phyloP scores from a whole-genome alignment of 2,888 invertebrate species.

The Ophion obscuratus region DNA sequence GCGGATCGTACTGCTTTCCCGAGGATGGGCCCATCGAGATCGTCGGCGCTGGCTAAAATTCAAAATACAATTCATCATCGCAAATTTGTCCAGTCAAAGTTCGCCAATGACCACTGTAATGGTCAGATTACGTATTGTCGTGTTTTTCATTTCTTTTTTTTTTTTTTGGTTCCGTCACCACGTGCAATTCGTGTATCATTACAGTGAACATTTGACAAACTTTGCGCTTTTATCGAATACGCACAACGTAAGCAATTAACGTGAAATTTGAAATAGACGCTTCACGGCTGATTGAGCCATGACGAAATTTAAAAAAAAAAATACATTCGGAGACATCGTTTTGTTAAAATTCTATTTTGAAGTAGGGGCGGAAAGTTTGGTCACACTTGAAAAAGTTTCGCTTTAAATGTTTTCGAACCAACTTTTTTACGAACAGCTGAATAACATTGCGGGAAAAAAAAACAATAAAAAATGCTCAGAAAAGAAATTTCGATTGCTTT shows the following conservation, averaged over 20 bases:
- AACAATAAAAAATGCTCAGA: not conserved
- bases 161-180: not conserved
- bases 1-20: constrained; percentile 81
- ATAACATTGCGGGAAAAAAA: too few relatives aligned
- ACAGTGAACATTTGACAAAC: constrained; percentile 77
- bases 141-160: constrained; percentile 50
- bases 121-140: constrained; percentile 47
- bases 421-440: too few relatives aligned
- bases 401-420: too few relatives aligned
- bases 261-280: not conserved
- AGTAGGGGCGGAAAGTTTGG: not conserved
- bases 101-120: constrained; percentile 75
- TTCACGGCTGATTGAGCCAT: not conserved
- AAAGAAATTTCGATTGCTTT: not conserved
- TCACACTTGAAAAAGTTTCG: too few relatives aligned
- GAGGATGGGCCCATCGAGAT: constrained; percentile 81
- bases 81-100: constrained; percentile 79
- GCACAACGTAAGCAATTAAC: not conserved
- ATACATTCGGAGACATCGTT: not conserved
- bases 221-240: constrained; percentile 71
- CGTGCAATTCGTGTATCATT: constrained; percentile 49
- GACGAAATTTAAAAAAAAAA: not conserved
- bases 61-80: constrained; percentile 79
- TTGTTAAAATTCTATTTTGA: not conserved
- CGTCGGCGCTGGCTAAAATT: constrained; percentile 79